phyloP scores from a whole-genome alignment of 2,113 vertebrate genomes.

The Pygoscelis antarcticus region DNA sequence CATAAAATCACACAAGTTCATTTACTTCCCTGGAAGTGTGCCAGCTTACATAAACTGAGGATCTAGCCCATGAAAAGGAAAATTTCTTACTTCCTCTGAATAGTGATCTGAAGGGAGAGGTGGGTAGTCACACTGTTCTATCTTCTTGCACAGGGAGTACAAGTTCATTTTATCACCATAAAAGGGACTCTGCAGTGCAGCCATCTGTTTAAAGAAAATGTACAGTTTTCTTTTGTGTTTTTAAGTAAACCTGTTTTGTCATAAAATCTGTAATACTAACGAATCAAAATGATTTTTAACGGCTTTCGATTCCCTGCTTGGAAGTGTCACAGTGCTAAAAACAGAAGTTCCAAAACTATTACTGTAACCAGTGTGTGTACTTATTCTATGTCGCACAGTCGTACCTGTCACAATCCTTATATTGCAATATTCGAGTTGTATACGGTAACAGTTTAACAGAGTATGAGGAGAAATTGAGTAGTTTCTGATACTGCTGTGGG shows the following conservation, averaged over 20 bases:
- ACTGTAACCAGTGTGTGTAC: background rate
- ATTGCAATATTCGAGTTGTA: background rate
- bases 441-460: background rate
- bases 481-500: background rate
- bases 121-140: constrained; percentile 98
- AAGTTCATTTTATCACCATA: constrained; percentile 99
- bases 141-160: constrained; percentile 99
- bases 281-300: background rate
- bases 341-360: background rate
- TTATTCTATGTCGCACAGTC: background rate
- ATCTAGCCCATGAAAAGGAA: background rate
- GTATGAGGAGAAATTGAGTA: background rate
- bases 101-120: constrained; percentile 99
- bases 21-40: background rate
- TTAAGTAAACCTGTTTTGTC: background rate
- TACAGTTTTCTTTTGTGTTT: background rate
- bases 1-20: background rate
- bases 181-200: constrained; percentile 96
- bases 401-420: background rate
- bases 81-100: constrained; percentile 88
- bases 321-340: background rate
- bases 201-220: constrained; percentile 84
- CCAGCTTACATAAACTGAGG: background rate
- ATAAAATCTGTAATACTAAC: background rate
- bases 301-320: background rate